Evolutionary conservation across 2,113 vertebrate species (phyloP).

Genomic region (Mesitornis unicolor): DNA sequence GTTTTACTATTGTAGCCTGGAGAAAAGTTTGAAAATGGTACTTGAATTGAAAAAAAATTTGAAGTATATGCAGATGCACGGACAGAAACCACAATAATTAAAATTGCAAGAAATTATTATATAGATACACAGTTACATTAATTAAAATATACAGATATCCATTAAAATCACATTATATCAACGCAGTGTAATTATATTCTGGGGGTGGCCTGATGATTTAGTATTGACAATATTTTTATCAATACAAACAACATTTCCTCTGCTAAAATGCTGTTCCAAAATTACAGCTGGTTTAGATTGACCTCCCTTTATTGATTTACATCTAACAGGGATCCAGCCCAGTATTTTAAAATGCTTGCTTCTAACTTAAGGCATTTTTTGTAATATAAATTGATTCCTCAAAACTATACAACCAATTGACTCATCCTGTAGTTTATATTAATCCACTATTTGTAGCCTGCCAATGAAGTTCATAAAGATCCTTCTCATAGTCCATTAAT

Average conservation of each 20-base stretch:
- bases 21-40: neutral
- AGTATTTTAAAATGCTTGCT: conserved; percentile 34
- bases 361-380: conserved; percentile 39
- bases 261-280: conserved; percentile 19
- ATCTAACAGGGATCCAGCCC: conserved; percentile 10
- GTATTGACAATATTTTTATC: conserved; percentile 18
- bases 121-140: neutral
- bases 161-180: conserved; percentile 1
- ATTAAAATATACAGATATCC: neutral
- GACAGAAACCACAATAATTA: neutral
- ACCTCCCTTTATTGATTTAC: conserved; percentile 46
- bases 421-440: conserved; percentile 50
- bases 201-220: neutral
- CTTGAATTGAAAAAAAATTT: neutral
- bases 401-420: conserved; percentile 39
- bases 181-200: neutral
- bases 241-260: conserved; percentile 53
- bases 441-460: conserved; percentile 52
- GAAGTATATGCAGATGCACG: neutral
- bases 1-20: neutral
- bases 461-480: conserved; percentile 64
- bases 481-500: conserved; percentile 67
- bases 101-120: neutral
- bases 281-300: conserved; percentile 1
- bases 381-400: conserved; percentile 45